Percentiles rank a stretch among this genome's conserved stretches.
phyloP scores from a whole-genome alignment of 2,888 invertebrate genomes.

The Brachycybe producta region DNA sequence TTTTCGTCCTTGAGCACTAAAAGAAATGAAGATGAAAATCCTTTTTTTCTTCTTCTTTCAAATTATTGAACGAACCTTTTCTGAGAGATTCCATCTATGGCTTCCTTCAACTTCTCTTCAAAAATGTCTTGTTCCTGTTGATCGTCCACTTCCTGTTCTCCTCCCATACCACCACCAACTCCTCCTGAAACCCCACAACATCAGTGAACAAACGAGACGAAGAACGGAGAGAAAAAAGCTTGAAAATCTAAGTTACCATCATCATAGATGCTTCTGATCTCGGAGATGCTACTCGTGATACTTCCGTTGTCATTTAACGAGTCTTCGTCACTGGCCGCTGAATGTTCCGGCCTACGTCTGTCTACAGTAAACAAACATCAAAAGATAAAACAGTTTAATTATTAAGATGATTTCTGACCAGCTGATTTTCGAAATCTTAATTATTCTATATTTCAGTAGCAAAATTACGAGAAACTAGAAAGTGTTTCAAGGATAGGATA shows the following conservation, averaged over 20 bases:
- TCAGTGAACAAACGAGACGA: background rate
- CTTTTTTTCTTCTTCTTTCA: background rate
- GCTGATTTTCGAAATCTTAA: no score
- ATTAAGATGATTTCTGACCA: no score
- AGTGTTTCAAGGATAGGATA: no score
- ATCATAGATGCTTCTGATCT: constrained; percentile 48
- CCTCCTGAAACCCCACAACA: constrained; percentile 6
- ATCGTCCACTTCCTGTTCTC: constrained; percentile 42
- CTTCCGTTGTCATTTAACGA: constrained; percentile 66
- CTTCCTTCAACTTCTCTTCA: constrained; percentile 76
- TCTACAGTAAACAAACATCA: background rate
- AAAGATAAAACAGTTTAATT: no score
- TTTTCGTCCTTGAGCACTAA: constrained; percentile 58
- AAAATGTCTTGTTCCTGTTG: constrained; percentile 53
- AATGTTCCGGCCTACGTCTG: constrained; percentile 2
- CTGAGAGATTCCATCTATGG: constrained; percentile 75
- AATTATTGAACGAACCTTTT: constrained; percentile 45
- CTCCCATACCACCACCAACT: constrained; percentile 15
- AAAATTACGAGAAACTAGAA: no score
- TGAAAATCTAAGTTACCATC: constrained; percentile 16
- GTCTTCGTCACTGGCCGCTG: constrained; percentile 48
- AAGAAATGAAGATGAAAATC: constrained; percentile 19
- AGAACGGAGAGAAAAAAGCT: no score
- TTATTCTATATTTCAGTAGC: no score
- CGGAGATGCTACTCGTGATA: constrained; percentile 63